Base-by-base conservation (phyloP, 2,797 vertebrate species). In the Gephyroberyx darwinii region DNA sequence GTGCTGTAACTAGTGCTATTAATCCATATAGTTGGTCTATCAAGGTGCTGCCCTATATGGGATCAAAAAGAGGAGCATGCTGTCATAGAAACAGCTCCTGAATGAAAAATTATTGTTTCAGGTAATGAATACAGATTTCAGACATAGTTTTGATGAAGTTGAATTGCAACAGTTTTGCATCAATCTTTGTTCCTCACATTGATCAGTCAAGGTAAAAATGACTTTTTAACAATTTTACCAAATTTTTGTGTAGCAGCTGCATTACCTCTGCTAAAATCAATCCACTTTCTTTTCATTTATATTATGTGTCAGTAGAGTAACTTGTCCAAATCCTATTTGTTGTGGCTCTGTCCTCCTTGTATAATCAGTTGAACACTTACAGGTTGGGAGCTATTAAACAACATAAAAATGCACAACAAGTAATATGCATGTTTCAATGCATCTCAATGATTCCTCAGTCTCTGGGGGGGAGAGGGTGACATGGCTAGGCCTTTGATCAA, bases 11-110 rank as follows among this genome's bases (percentile, higher is more conserved):
- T 86, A 90, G 91, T 89, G 91, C 92, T 93, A 94, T 95, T 94
- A 94, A 94, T 95, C 93, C 92, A 94, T 92, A 94, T 91, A 86
- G 92, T 92, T 90, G 90, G 86, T 88, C 87, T 90, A 93, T 93
- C 90, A 90, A 92, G 87, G 86, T 89, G 84, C 84, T 81, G 51
- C 79, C 58, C 75, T 74, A 74, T 84, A 85, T 84, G 76, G 70
- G 69, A 89, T 90, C 90, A 88, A 88, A 87, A 83, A 76, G 37
- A 89, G 82, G 67, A 63, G 74, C 75, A 79, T 71, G 82, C 80
- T 88, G 85, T 88, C 88, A 88, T 17, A 65, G 69, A 56, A 84
- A 81, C 75, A 74, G 78, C 62, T 45, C 47, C 64, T 80, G 70
- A 52, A 86, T 89, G 69, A 67, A 84, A 82, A 89, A 83, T 33